Conservation (phyloP, 2,888 invertebrate genomes). For the Nephrocerus scutellatus region DNA sequence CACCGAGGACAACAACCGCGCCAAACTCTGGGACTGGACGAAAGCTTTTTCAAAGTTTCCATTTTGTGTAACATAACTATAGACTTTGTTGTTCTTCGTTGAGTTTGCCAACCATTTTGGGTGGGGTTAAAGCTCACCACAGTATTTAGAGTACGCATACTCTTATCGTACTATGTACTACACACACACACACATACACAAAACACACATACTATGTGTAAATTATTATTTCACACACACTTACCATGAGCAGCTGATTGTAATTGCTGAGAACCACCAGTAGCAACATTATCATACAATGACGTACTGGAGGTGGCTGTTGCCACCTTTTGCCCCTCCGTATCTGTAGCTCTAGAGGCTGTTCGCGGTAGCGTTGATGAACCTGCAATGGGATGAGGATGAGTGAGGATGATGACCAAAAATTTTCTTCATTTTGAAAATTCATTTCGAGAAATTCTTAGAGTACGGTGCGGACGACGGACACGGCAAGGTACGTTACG, state of each 20-base stretch:
- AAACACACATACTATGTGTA: not conserved
- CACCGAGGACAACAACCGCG: no score
- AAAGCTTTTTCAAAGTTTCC: no score
- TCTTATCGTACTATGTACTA: slow-evolving; percentile 9
- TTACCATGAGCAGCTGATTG: slow-evolving; percentile 41
- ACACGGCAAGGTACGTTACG: no score
- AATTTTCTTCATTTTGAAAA: no score
- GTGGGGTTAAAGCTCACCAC: slow-evolving; percentile 7
- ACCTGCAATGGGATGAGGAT: slow-evolving; percentile 51
- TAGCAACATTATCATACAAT: slow-evolving; percentile 74
- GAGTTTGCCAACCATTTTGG: no score
- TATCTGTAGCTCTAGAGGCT: slow-evolving; percentile 62
- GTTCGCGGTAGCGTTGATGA: slow-evolving; percentile 80
- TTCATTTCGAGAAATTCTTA: no score
- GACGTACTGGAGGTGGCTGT: slow-evolving; percentile 84
- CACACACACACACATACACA: not conserved
- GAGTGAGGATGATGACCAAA: slow-evolving; percentile 31
- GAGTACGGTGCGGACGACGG: no score
- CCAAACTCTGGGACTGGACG: no score
- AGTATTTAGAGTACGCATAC: slow-evolving; percentile 6
- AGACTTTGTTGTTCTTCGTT: no score
- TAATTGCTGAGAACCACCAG: slow-evolving; percentile 31
- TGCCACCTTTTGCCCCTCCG: slow-evolving; percentile 65
- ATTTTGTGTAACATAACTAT: no score
- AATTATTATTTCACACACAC: slow-evolving; percentile 30